phyloP scores from a whole-genome alignment of 2,113 vertebrate genomes.

The Neogale vison region DNA sequence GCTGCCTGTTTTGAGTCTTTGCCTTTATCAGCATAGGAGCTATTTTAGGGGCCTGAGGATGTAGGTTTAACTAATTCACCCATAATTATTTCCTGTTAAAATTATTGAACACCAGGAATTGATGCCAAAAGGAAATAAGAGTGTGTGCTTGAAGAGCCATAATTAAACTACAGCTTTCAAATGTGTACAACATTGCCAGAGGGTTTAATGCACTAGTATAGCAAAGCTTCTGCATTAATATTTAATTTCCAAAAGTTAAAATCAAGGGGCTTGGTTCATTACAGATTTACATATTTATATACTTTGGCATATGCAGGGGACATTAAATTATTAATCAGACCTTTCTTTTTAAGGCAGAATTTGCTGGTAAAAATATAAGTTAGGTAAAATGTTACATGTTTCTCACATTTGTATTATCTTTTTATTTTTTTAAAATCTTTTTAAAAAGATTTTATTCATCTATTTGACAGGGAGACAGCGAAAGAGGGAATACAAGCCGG shows the following conservation, averaged over 20 bases:
- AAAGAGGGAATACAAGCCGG: too few relatives aligned
- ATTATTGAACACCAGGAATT: slow-evolving; percentile 64
- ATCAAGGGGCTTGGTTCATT: slow-evolving; percentile 61
- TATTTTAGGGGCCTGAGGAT: slow-evolving; percentile 53
- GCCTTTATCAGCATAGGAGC: slow-evolving; percentile 25
- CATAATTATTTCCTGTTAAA: slow-evolving; percentile 65
- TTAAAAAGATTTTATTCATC: too few relatives aligned
- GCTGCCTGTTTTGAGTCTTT: not conserved
- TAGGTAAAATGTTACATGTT: not conserved
- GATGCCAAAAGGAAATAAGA: slow-evolving; percentile 68
- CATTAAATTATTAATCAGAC: slow-evolving; percentile 57
- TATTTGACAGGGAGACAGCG: too few relatives aligned
- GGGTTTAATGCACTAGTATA: slow-evolving; percentile 60
- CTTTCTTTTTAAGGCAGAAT: not conserved
- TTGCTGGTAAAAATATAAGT: slow-evolving; percentile 9
- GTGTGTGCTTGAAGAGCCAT: slow-evolving; percentile 54
- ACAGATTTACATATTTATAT: slow-evolving; percentile 60
- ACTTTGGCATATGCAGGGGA: not conserved
- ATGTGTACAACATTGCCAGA: slow-evolving; percentile 49
- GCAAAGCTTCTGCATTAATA: slow-evolving; percentile 71
- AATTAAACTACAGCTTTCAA: slow-evolving; percentile 67
- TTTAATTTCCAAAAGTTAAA: slow-evolving; percentile 73
- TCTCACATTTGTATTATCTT: not conserved
- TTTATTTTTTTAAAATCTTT: not conserved
- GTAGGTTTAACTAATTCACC: slow-evolving; percentile 62